A percentile compares a stretch with the other conserved stretches of the same genome.
phyloP scores from a whole-genome alignment of 1,140 invertebrate genomes.

The Drosophila persimilis region DNA sequence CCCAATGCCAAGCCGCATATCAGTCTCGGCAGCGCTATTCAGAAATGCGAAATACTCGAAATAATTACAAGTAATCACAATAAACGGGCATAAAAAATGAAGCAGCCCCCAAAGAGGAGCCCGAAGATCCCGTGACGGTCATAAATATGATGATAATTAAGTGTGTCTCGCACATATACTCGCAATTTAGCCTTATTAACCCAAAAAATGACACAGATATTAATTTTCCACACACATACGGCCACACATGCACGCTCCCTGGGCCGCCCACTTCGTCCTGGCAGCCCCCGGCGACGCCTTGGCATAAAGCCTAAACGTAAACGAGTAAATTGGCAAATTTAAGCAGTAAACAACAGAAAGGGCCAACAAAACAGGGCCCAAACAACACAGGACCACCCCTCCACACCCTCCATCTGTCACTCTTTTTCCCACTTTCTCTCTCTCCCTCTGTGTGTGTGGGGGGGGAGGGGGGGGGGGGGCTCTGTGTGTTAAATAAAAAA shows the following conservation, averaged over 20 bases:
- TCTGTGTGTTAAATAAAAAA: slow-evolving; percentile 65
- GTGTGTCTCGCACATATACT: slow-evolving; percentile 77
- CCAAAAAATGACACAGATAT: slow-evolving; percentile 80
- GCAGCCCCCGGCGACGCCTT: slow-evolving; percentile 8
- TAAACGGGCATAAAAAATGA: slow-evolving; percentile 42
- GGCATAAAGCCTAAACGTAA: slow-evolving; percentile 76
- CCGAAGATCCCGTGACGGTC: slow-evolving; percentile 34
- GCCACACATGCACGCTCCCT: not conserved
- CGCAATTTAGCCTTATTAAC: slow-evolving; percentile 78
- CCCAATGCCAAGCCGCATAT: too few relatives aligned
- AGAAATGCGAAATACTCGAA: slow-evolving; percentile 13
- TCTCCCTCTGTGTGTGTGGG: slow-evolving; percentile 27
- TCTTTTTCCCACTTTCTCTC: not conserved
- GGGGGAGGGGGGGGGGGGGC: too few relatives aligned
- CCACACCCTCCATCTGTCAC: not conserved
- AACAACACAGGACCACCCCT: slow-evolving; percentile 21
- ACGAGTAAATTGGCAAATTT: slow-evolving; percentile 81
- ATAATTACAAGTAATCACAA: slow-evolving; percentile 50
- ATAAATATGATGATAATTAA: slow-evolving; percentile 82
- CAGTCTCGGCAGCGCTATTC: not conserved
- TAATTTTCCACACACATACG: slow-evolving; percentile 55
- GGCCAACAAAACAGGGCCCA: slow-evolving; percentile 67
- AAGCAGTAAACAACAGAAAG: slow-evolving; percentile 80
- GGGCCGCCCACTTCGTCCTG: not conserved
- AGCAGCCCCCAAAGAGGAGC: slow-evolving; percentile 3